Evolutionary conservation across 2,888 invertebrate species (phyloP).

Genomic region (Mimas tiliae): DNA sequence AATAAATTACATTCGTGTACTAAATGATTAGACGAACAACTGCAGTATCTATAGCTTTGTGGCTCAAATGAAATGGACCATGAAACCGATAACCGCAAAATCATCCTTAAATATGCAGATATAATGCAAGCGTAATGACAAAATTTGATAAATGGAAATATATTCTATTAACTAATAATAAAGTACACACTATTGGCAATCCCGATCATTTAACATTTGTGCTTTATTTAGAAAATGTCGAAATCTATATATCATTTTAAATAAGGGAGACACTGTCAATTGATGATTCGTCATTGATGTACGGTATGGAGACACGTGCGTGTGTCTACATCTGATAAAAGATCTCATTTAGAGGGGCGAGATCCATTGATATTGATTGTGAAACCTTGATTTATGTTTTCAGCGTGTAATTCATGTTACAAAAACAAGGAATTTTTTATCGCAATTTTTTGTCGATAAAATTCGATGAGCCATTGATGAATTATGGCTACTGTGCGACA

Average conservation of each 20-base stretch:
- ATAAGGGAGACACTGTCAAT: constrained; percentile 71
- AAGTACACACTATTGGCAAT: constrained; percentile 46
- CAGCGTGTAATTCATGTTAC: constrained; percentile 64
- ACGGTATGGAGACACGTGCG: constrained; percentile 70
- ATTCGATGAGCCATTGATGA: constrained; percentile 58
- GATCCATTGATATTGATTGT: constrained; percentile 66
- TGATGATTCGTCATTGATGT: constrained; percentile 71
- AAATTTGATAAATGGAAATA: constrained; percentile 65
- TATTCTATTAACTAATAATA: constrained; percentile 71
- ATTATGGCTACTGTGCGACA: constrained; percentile 48
- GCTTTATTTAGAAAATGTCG: constrained; percentile 46
- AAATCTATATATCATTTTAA: constrained; percentile 69
- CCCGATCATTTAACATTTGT: constrained; percentile 33
- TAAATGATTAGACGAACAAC: neutral
- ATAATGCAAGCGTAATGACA: constrained; percentile 55
- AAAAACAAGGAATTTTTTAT: constrained; percentile 62
- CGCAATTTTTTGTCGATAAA: constrained; percentile 44
- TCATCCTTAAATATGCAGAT: constrained; percentile 64
- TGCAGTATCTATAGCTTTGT: constrained; percentile 10
- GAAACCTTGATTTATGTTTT: constrained; percentile 73
- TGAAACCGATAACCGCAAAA: constrained; percentile 60
- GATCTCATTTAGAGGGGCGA: constrained; percentile 69
- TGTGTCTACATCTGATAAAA: constrained; percentile 75
- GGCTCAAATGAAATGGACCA: constrained; percentile 36
- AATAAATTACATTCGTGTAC: constrained; percentile 10